Evolutionary conservation across 2,113 vertebrate genomes (phyloP).

Genomic region (Pogona vitticeps): DNA sequence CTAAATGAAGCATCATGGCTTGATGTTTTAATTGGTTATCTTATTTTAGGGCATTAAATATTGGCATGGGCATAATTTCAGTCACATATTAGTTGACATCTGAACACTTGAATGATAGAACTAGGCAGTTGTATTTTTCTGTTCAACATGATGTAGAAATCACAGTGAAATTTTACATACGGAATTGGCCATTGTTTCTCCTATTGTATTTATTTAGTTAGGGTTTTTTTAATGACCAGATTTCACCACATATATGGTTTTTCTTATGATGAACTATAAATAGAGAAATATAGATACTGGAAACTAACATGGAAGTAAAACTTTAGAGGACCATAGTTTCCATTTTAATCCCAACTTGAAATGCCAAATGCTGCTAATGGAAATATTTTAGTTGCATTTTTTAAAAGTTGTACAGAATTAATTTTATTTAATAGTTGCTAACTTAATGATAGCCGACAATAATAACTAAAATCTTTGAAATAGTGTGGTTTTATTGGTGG

Average conservation of each 20-base stretch:
- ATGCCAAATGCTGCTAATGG: slow-evolving; percentile 1
- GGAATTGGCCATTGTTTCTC: background rate
- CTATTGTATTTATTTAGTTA: background rate
- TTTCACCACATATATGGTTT: slow-evolving; percentile 45
- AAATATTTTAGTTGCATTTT: background rate
- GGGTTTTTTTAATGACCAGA: slow-evolving; percentile 11
- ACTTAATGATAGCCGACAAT: background rate
- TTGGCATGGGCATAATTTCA: slow-evolving; percentile 28
- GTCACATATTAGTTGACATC: slow-evolving; percentile 50
- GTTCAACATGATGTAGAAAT: slow-evolving; percentile 50
- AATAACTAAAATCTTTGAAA: background rate
- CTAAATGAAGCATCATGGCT: slow-evolving; percentile 63
- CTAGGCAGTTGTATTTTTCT: slow-evolving; percentile 40
- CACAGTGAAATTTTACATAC: background rate
- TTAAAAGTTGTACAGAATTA: slow-evolving; percentile 8
- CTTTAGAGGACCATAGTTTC: slow-evolving; percentile 54
- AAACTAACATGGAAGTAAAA: slow-evolving; percentile 9
- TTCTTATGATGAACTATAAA: slow-evolving; percentile 33
- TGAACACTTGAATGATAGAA: slow-evolving; percentile 57
- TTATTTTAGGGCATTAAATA: slow-evolving; percentile 42
- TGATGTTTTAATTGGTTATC: slow-evolving; percentile 53
- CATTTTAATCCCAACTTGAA: slow-evolving; percentile 5
- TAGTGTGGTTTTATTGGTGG: background rate
- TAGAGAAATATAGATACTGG: slow-evolving; percentile 20
- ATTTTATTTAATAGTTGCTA: background rate